Evolutionary conservation across 2,888 invertebrate species (phyloP), one percentile per base, ranked within the genome.

Genomic region (Drosophila kambysellisi): DNA sequence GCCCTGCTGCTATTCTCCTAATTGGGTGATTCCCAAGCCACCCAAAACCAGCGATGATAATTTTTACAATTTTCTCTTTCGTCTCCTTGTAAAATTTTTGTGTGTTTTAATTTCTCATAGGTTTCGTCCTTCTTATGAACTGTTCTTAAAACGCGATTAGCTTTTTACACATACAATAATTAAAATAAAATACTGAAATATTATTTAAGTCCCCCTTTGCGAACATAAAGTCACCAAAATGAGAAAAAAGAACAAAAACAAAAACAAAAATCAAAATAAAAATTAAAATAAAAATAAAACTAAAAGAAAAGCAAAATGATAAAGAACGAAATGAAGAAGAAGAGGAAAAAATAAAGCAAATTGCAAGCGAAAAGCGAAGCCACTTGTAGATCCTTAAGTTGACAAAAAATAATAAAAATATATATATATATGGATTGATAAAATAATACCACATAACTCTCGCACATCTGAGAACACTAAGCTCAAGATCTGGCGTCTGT

Each of bases 161-260:
- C 84, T 84, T 84, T 84, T 76, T 89, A 84, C 79, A 87, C 73
- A 76, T 79, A 89, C 82, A 78, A 82, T 80, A 80, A 80, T 82
- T 80, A 85, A 80, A 79, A 75, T 75, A 88, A 78, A 81, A 79
- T 79, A 89, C 79, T 79, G 71, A 88, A 79, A 72, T 89, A 87
- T 63, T 79, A 84, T 87, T 74, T 87, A 85, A 81, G 89, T 74
- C 41, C 46, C 70, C 48, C 52, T 72, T 77, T 67, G 73, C 68
- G 63, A 51, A 51, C 59, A 54, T 54, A 39, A 76, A 83, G 81
- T 85, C 86, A 80, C 76, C 83, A 67, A 75, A 53, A 66, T 12
- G 48, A 57, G 65, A 57, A 50, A 66, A 74, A 41, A 4, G 20
- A 64, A 53, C 29, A 57, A 43, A 51, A 64, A 57, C 33, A 57